A percentile compares a stretch with the other conserved stretches of the same genome.
Conservation (phyloP, 1,140 invertebrate genomes). For the Sipha flava region DNA sequence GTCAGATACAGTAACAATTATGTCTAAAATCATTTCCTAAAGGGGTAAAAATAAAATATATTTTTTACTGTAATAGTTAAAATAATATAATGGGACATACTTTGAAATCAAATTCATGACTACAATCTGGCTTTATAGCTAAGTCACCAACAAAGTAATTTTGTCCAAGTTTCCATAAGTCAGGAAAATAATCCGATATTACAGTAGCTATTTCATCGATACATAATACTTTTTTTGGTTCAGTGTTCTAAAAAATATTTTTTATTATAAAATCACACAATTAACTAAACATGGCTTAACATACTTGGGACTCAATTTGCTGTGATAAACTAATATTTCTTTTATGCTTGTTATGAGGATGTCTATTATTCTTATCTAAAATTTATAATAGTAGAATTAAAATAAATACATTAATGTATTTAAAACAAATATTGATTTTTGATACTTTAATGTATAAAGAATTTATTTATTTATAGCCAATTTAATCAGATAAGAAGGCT, state of each 20-base stretch:
- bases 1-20: slow-evolving; percentile 23
- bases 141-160: slow-evolving; percentile 81
- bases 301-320: slow-evolving; percentile 17
- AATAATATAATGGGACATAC: slow-evolving; percentile 43
- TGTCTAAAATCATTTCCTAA: slow-evolving; percentile 31
- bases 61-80: not conserved
- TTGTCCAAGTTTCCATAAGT: slow-evolving; percentile 82
- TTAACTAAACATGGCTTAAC: not conserved
- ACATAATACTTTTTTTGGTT: slow-evolving; percentile 53
- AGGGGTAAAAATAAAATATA: slow-evolving; percentile 4
- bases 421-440: too few relatives aligned
- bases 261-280: not conserved
- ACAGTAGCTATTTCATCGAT: slow-evolving; percentile 64
- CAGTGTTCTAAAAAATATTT: slow-evolving; percentile 20
- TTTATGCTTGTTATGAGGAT: slow-evolving; percentile 22
- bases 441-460: too few relatives aligned
- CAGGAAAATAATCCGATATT: slow-evolving; percentile 62
- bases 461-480: too few relatives aligned
- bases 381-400: not conserved
- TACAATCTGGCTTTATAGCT: slow-evolving; percentile 58
- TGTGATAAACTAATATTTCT: slow-evolving; percentile 29
- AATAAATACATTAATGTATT: too few relatives aligned
- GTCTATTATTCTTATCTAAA: slow-evolving; percentile 17
- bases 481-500: too few relatives aligned
- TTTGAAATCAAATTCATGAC: slow-evolving; percentile 63